Evolutionary conservation across 2,888 invertebrate species (phyloP).

Genomic region (Tachystola acroxantha): DNA sequence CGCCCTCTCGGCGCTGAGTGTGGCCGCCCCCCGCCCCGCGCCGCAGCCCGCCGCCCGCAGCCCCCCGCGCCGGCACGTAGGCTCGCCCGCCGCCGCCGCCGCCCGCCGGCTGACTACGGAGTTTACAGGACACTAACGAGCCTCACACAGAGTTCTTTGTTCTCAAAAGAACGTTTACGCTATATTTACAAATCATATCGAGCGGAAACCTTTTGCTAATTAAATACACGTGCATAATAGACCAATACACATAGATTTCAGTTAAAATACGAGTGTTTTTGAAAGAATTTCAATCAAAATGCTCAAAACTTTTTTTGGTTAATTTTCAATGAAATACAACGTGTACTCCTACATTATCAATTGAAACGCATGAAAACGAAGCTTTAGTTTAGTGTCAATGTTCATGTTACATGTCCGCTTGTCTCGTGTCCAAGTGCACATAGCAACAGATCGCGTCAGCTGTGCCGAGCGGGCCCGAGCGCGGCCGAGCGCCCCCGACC

Average conservation of each 20-base stretch:
- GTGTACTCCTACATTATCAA: too few species aligned
- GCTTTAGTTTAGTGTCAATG: too few species aligned
- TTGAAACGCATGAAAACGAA: too few species aligned
- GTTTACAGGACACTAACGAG: conserved; percentile 46
- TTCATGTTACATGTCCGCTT: conserved; percentile 43
- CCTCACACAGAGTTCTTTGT: conserved; percentile 30
- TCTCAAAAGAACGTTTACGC: not conserved
- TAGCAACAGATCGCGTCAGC: conserved; percentile 74
- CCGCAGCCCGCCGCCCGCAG: too few species aligned
- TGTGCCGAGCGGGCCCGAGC: conserved; percentile 35
- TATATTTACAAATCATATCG: not conserved
- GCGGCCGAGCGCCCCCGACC: conserved; percentile 15
- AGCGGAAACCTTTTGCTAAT: too few species aligned
- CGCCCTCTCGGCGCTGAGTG: conserved; percentile 43
- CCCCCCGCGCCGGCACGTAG: conserved; percentile 76
- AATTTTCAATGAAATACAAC: too few species aligned
- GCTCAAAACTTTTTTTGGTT: too few species aligned
- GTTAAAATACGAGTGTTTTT: too few species aligned
- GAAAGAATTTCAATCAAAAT: too few species aligned
- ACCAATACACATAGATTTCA: too few species aligned
- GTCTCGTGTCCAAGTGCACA: conserved; percentile 44
- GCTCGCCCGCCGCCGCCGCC: conserved; percentile 47
- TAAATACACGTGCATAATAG: too few species aligned
- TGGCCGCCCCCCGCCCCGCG: conserved; percentile 71
- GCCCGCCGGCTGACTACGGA: too few species aligned